Conservation (phyloP, 2,797 vertebrate species). For the Scarus forsteni region DNA sequence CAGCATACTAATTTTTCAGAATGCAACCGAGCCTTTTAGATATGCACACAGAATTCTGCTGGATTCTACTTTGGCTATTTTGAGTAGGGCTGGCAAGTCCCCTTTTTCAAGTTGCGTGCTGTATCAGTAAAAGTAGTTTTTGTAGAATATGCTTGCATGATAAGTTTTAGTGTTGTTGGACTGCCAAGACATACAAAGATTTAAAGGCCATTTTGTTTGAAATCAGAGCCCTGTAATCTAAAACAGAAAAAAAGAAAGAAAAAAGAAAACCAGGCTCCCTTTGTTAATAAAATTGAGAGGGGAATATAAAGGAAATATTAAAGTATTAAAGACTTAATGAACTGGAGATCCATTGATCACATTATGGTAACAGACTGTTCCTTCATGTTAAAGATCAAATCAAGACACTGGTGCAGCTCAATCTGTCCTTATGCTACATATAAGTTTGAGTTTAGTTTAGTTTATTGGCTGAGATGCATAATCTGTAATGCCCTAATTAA, state of each 20-base stretch:
- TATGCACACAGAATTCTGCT: slow-evolving; percentile 42
- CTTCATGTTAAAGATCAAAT: slow-evolving; percentile 18
- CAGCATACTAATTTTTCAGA: slow-evolving; percentile 65
- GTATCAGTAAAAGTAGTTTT: slow-evolving; percentile 58
- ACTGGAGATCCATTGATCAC: background rate
- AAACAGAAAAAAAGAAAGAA: too few relatives aligned
- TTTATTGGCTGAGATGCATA: slow-evolving; percentile 18
- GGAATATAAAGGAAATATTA: slow-evolving; percentile 26
- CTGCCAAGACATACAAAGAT: slow-evolving; percentile 8
- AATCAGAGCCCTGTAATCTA: background rate
- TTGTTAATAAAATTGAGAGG: background rate
- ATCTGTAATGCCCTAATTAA: slow-evolving; percentile 6
- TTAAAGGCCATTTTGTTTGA: slow-evolving; percentile 14
- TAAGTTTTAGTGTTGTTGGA: slow-evolving; percentile 57
- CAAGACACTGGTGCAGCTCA: slow-evolving; percentile 23
- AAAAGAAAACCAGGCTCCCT: too few relatives aligned
- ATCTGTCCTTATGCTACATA: slow-evolving; percentile 22
- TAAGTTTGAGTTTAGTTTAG: slow-evolving; percentile 23
- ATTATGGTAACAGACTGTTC: slow-evolving; percentile 9
- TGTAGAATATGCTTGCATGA: slow-evolving; percentile 69
- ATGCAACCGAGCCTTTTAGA: slow-evolving; percentile 48
- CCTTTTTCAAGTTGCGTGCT: slow-evolving; percentile 25
- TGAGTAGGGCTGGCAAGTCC: slow-evolving; percentile 45
- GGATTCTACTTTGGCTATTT: slow-evolving; percentile 53
- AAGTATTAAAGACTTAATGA: slow-evolving; percentile 11